phyloP scores from a whole-genome alignment of 2,113 vertebrate species.

The Echinops telfairi region DNA sequence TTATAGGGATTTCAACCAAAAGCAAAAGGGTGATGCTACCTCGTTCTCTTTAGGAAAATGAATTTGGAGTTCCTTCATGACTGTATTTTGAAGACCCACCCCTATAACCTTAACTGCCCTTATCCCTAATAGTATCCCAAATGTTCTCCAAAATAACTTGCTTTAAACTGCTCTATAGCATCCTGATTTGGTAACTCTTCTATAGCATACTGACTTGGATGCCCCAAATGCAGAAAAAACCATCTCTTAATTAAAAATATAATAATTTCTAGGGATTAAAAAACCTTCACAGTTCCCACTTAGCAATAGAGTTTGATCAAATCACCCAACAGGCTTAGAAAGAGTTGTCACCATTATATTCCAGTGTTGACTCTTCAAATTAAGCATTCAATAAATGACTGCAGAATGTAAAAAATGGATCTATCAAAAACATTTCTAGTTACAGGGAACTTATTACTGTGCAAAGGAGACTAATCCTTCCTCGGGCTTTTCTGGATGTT shows the following conservation, averaged over 20 bases:
- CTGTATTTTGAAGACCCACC: neutral
- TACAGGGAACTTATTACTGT: neutral
- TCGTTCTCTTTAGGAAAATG: neutral
- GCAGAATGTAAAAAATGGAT: neutral
- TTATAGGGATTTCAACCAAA: neutral
- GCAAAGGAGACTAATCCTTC: neutral
- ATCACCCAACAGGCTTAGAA: neutral
- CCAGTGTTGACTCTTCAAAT: neutral
- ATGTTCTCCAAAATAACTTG: slow-evolving; percentile 15
- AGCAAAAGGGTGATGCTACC: slow-evolving; percentile 14
- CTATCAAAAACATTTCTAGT: neutral
- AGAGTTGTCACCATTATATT: neutral
- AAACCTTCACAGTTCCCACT: neutral
- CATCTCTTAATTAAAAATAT: slow-evolving; percentile 29
- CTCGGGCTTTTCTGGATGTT: neutral
- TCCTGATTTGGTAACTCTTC: neutral
- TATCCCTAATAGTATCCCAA: neutral
- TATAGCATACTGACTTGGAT: neutral
- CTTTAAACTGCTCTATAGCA: slow-evolving; percentile 13
- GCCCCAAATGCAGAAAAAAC: slow-evolving; percentile 3
- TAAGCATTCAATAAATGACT: neutral
- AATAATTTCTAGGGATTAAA: neutral
- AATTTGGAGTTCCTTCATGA: neutral
- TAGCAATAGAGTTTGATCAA: neutral
- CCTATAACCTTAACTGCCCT: slow-evolving; percentile 24